These are phyloP conservation scores for Muricea muricata DNA, from an alignment of 92 coral and sea anemone genomes.

Conservation along the genomic window DNA sequence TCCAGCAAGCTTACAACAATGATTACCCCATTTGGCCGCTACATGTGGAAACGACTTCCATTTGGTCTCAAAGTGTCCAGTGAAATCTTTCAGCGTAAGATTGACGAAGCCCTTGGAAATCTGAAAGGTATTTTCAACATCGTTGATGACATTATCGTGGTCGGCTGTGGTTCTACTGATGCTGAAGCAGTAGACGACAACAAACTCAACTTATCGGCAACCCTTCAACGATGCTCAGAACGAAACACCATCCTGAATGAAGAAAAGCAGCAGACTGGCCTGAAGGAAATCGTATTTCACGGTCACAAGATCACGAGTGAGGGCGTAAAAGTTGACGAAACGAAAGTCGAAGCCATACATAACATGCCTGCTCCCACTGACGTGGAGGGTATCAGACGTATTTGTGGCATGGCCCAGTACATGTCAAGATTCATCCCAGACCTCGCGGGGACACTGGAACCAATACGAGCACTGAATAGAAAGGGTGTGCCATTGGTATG, in stretches of 20 bases:
- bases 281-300: slow-evolving; percentile 35
- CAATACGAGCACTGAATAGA: slow-evolving; percentile 55
- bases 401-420: slow-evolving; percentile 69
- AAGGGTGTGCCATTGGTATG: slow-evolving; percentile 52
- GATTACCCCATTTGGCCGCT: slow-evolving; percentile 60
- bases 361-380: slow-evolving; percentile 68
- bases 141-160: slow-evolving; percentile 48
- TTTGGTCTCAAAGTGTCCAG: slow-evolving; percentile 51
- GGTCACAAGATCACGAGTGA: slow-evolving; percentile 56
- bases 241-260: slow-evolving; percentile 11
- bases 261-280: slow-evolving; percentile 37
- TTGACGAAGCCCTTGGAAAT: slow-evolving; percentile 53
- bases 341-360: slow-evolving; percentile 53
- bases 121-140: slow-evolving; percentile 48
- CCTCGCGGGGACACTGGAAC: slow-evolving; percentile 59
- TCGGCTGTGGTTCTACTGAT: slow-evolving; percentile 47
- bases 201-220: slow-evolving; percentile 15
- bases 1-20: slow-evolving; percentile 43
- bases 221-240: background rate
- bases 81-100: slow-evolving; percentile 46
- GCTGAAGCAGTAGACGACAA: slow-evolving; percentile 34
- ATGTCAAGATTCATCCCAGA: slow-evolving; percentile 60
- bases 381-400: slow-evolving; percentile 56
- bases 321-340: slow-evolving; percentile 51
- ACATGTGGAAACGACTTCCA: slow-evolving; percentile 50